Base-by-base conservation (phyloP, 2,888 invertebrate species). In the Itoplectis maculator region DNA sequence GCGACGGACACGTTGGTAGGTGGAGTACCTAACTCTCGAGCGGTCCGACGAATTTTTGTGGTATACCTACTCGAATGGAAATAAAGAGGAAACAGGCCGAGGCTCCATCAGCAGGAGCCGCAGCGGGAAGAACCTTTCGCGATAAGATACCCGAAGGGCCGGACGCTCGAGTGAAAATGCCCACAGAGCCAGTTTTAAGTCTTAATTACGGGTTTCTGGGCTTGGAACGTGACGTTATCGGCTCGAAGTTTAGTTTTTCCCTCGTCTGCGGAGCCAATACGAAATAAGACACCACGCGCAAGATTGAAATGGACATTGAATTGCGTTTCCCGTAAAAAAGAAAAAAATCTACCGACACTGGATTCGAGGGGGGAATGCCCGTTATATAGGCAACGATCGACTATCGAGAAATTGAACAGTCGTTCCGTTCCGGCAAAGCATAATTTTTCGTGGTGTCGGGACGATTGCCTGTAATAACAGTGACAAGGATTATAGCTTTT, bases 141-240 rank as follows among this genome's bases (percentile, higher is more conserved):
- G 84, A 86, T 86, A 86, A 86, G 85, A 84, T 86, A 83, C 56
- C 45, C 68, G 35, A 63, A 49, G 61, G 73, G 63, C 68, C 70
- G 47, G 63, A 29, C 40, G 65, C 15, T 42, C 47, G 63, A 72
- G 59, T 77, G 74, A 79, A 84, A 82, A 81, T 84, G 81, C 84
- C 69, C 85, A 68, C 78, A 83, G 85, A 86, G 86, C 88, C 87
- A 86, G 90, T 88, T 87, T 61, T 88, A 91, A 87, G 88, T 89
- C 91, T 91, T 91, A 91, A 91, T 91, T 91, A 91, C 90, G 88
- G 77, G 74, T 75, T 84, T 85, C 85, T n/a, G 29, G 66, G 72
- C 68, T 77, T 78, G 77, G 81, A 83, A 83, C 75, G 70, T 73
- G 66, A 78, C 86, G 84, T 88, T 89, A 86, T 88, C 88, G 84